Evolutionary conservation across 2,797 vertebrate genomes (phyloP).

Genomic region (Meriones psammophilus): DNA sequence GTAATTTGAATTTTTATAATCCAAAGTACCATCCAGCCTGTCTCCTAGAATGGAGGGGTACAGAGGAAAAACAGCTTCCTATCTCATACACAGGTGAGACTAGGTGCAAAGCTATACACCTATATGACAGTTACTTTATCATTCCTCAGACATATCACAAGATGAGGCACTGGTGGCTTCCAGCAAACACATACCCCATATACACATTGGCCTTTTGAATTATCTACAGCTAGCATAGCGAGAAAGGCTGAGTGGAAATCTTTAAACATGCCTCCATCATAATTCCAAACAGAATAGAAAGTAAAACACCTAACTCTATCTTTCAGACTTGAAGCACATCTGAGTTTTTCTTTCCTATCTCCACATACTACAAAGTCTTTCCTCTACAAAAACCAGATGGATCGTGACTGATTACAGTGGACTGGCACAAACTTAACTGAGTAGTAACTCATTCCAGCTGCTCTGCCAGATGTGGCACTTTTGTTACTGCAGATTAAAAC

Average conservation of each 20-base stretch:
- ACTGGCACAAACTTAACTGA: not conserved
- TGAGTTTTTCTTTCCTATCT: not conserved
- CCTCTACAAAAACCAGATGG: not conserved
- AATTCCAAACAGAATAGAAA: not conserved
- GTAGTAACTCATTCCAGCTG: not conserved
- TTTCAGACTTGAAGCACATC: not conserved
- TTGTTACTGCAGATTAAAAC: conserved; percentile 6
- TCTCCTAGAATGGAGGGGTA: not conserved
- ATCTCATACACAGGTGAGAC: not conserved
- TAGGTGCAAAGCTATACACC: not conserved
- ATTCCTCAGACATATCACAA: not conserved
- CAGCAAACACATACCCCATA: not conserved
- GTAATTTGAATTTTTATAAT: not conserved
- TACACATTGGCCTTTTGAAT: not conserved
- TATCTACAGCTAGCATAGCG: not conserved
- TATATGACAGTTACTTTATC: not conserved
- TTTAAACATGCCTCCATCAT: not conserved
- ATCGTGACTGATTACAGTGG: not conserved
- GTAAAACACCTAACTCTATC: not conserved
- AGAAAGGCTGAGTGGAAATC: not conserved
- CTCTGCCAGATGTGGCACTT: not conserved
- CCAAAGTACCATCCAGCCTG: not conserved
- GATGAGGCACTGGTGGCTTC: not conserved
- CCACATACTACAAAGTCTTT: conserved; percentile 3
- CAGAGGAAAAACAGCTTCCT: not conserved